These are phyloP conservation scores for Deroplatys truncata DNA, from an alignment of 2,888 invertebrate genomes.

Conservation along the genomic window DNA sequence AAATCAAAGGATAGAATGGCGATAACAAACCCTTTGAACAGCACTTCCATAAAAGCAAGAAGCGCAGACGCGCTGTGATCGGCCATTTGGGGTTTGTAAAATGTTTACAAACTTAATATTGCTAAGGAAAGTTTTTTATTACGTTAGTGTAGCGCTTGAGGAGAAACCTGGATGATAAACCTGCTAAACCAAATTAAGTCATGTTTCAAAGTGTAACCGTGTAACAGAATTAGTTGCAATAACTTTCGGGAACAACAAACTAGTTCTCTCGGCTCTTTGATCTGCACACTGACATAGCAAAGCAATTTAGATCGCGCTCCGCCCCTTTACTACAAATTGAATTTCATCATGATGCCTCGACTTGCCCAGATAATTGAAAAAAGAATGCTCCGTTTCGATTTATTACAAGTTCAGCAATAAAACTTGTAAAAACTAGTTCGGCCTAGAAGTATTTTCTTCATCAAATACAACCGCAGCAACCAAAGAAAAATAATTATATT, in stretches of 20 bases:
- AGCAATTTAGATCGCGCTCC: not conserved
- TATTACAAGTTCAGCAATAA: too few relatives aligned
- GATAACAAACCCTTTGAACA: not conserved
- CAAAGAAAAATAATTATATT: too few relatives aligned
- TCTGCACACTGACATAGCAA: not conserved
- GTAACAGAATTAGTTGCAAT: not conserved
- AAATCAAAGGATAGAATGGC: too few relatives aligned
- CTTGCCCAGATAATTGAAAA: not conserved
- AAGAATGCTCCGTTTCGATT: not conserved
- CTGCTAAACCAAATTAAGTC: not conserved
- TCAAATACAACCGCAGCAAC: too few relatives aligned
- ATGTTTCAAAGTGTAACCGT: not conserved
- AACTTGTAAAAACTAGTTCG: too few relatives aligned
- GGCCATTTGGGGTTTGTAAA: not conserved
- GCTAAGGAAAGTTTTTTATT: not conserved
- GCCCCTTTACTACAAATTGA: not conserved
- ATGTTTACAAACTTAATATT: not conserved
- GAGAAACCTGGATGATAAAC: not conserved
- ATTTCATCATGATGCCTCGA: not conserved
- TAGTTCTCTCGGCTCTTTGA: not conserved
- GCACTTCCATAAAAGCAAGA: not conserved
- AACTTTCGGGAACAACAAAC: not conserved
- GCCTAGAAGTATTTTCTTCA: too few relatives aligned
- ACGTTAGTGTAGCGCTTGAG: not conserved
- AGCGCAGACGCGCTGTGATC: not conserved